Percentiles rank a stretch among this genome's conserved stretches.
These are phyloP conservation scores for Cephus runcator DNA, from an alignment of 2,888 invertebrate species.

Conservation along the genomic window DNA sequence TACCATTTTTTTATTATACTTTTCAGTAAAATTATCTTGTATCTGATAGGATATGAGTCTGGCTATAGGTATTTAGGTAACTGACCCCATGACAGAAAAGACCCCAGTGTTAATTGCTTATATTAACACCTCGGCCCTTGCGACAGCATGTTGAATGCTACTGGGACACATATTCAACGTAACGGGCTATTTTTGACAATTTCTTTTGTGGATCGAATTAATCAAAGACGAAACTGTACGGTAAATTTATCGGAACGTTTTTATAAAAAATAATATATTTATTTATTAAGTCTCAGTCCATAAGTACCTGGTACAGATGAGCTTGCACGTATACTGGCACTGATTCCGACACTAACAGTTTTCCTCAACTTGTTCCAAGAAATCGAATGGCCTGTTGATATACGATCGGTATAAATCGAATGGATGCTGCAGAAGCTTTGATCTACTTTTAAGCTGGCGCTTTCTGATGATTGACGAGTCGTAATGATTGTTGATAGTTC, in stretches of 20 bases:
- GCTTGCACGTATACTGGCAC: neutral
- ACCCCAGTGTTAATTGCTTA: slow-evolving; percentile 30
- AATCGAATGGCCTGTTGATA: neutral
- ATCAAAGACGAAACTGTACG: neutral
- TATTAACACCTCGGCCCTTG: slow-evolving; percentile 24
- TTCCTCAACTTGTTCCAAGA: neutral
- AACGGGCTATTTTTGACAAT: neutral
- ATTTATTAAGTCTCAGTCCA: neutral
- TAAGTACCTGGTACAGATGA: neutral
- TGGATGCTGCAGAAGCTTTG: neutral
- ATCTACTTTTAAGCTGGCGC: neutral
- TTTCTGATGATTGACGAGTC: neutral
- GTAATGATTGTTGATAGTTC: neutral
- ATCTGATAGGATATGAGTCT: neutral
- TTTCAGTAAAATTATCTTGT: neutral
- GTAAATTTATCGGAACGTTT: neutral
- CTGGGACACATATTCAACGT: neutral
- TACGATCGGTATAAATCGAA: neutral
- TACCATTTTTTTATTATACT: neutral
- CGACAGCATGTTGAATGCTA: neutral
- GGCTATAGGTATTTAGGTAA: slow-evolving; percentile 1
- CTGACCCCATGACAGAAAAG: slow-evolving; percentile 17
- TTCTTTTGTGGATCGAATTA: neutral
- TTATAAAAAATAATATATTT: neutral
- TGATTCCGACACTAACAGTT: neutral